Evolutionary conservation across 2,888 invertebrate species (phyloP), one percentile per base, ranked within the genome.

Genomic region (Gari tellinella): DNA sequence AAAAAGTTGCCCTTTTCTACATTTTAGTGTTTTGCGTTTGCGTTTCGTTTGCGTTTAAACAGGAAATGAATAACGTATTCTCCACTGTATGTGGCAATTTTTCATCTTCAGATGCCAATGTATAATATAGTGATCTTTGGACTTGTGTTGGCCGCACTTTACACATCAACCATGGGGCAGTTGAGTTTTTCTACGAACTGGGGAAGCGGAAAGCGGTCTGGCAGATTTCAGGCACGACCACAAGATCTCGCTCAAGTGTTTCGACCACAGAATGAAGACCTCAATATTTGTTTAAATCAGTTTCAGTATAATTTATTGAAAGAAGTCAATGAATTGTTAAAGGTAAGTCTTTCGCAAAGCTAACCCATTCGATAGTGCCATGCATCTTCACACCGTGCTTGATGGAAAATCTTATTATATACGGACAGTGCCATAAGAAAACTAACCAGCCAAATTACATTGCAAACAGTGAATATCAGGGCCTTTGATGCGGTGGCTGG

Each of bases 161-260:
- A 21, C 38, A 23, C 38, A 8, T 21, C 64, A 17, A 21, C 5
- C 21, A 37, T 15, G 14, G 45, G 55, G 19, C 82, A 82, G 46
- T 72, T 82, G 8, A 82, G 80, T 53, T 82, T 82, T 19, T 82
- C 82, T 2, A 82, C 82, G 12, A 72, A 72, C 61, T 82, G 82
- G 82, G 82, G 82, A 4, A 76, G 69, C 45, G 82, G 82, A 7
- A 82, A 82, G 48, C 31, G 82, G 19, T 77, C 82, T 1, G 21
- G 21, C 19, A 55, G 55, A 10, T 26, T 51, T 14, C 15, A 48
- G 12, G 23, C 52, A 15, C 49, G 49, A 19, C 31, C 31, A 7
- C 31, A 31, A 31, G 31, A 31, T 31, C 31, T 31, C 31, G 10
- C 31, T 31, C 25, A 51, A 51, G 12, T 26, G n/a, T 25, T 25